Evolutionary conservation across 2,888 invertebrate genomes (phyloP).

Genomic region (Mesorhabditis spiculigera): DNA sequence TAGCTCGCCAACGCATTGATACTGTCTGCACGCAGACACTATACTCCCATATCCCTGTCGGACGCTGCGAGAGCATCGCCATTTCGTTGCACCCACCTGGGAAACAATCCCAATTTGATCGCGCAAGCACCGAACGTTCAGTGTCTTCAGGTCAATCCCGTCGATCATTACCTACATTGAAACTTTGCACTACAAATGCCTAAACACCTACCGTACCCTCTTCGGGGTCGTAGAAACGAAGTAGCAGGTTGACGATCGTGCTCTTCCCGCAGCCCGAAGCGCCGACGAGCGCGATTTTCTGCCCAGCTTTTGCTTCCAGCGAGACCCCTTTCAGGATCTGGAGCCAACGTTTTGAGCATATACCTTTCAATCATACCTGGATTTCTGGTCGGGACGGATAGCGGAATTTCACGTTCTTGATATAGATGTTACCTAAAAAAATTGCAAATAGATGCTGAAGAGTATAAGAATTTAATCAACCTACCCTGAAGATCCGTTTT

Average conservation of each 20-base stretch:
- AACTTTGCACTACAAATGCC: not conserved
- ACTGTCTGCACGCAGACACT: too few relatives aligned
- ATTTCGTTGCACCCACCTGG: slow-evolving; percentile 33
- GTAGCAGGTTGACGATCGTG: slow-evolving; percentile 78
- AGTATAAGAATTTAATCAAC: too few relatives aligned
- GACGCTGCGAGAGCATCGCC: too few relatives aligned
- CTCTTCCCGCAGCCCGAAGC: slow-evolving; percentile 71
- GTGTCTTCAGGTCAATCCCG: slow-evolving; percentile 60
- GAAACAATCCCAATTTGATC: slow-evolving; percentile 61
- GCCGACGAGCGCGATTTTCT: slow-evolving; percentile 62
- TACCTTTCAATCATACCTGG: slow-evolving; percentile 21
- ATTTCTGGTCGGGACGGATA: slow-evolving; percentile 77
- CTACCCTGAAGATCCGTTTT: slow-evolving; percentile 62
- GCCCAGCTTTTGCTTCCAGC: slow-evolving; percentile 59
- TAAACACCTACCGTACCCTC: slow-evolving; percentile 66
- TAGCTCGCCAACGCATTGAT: too few relatives aligned
- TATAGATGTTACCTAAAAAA: slow-evolving; percentile 69
- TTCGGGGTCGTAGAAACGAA: slow-evolving; percentile 70
- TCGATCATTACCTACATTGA: slow-evolving; percentile 59
- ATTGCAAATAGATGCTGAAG: too few relatives aligned
- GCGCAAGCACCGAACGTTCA: slow-evolving; percentile 63
- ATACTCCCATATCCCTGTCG: too few relatives aligned
- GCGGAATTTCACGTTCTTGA: slow-evolving; percentile 71
- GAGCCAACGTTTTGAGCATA: not conserved
- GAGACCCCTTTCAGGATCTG: slow-evolving; percentile 58